These are phyloP conservation scores for Asobara japonica DNA, from an alignment of 1,140 invertebrate species.

Conservation along the genomic window DNA sequence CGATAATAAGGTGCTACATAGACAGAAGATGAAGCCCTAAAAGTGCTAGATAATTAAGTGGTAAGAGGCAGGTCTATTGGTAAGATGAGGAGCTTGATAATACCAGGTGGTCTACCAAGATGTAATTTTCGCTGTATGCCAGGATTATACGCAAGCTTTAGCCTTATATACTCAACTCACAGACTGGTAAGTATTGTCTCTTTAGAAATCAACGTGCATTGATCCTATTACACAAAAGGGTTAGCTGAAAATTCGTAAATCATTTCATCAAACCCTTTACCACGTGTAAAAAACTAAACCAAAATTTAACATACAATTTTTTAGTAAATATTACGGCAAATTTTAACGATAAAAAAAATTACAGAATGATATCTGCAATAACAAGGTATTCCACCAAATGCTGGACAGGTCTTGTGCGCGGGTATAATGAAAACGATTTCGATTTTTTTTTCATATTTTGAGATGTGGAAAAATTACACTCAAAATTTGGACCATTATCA, in stretches of 20 bases:
- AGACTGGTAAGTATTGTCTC: constrained; percentile 49
- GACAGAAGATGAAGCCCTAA: constrained; percentile 28
- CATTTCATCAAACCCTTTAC: not conserved
- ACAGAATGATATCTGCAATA: no score
- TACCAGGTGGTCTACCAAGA: constrained; percentile 47
- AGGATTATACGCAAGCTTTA: constrained; percentile 55
- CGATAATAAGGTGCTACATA: constrained; percentile 28
- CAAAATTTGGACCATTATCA: no score
- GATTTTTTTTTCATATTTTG: no score
- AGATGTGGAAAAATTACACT: no score
- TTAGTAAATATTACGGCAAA: no score
- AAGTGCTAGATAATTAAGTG: constrained; percentile 26
- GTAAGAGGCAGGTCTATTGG: constrained; percentile 28
- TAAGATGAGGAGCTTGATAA: constrained; percentile 36
- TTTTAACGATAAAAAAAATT: no score
- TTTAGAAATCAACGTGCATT: constrained; percentile 17
- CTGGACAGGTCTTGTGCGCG: no score
- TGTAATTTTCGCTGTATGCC: constrained; percentile 59
- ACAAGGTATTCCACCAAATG: no score
- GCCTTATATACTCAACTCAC: constrained; percentile 33
- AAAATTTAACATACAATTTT: not conserved
- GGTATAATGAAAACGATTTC: no score
- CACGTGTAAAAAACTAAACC: not conserved
- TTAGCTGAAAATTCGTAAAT: not conserved
- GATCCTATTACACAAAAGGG: constrained; percentile 8